Percentiles rank a stretch among this genome's conserved stretches.
Evolutionary conservation across 2,888 invertebrate genomes (phyloP).

Genomic region (Aphelenchoides bicaudatus): DNA sequence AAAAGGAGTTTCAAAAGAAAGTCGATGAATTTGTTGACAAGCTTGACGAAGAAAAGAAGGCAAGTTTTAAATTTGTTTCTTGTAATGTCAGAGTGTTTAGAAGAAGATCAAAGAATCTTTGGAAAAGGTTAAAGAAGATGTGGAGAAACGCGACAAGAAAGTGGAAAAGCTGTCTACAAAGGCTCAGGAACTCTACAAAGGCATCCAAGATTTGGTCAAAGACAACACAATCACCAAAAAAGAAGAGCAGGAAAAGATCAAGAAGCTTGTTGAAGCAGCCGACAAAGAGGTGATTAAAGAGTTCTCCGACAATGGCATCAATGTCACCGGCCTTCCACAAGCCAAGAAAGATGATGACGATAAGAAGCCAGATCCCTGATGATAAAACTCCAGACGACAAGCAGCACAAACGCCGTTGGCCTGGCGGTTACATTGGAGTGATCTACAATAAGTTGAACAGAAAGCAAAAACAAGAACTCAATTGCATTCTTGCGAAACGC

Average conservation of each 20-base stretch:
- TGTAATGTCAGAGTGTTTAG: no score
- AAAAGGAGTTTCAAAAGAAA: no score
- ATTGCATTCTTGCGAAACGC: constrained; percentile 1
- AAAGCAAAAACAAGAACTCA: not conserved
- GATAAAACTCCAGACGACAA: not conserved
- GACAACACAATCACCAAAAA: constrained; percentile 5
- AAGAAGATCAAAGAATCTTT: not conserved
- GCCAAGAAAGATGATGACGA: not conserved
- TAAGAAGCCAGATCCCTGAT: not conserved
- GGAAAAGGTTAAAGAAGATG: not conserved
- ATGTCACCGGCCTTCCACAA: not conserved
- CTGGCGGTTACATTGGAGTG: not conserved
- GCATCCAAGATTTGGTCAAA: not conserved
- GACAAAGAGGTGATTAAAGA: not conserved
- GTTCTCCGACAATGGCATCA: not conserved
- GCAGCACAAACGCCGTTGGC: not conserved
- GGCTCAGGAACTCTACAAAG: not conserved
- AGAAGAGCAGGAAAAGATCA: not conserved
- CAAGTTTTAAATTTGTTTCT: no score
- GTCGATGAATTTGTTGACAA: no score
- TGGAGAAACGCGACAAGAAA: not conserved
- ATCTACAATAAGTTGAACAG: constrained; percentile 5
- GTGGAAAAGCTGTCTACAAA: not conserved
- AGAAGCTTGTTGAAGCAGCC: not conserved
- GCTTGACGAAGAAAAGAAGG: no score